Evolutionary conservation across 2,797 vertebrate genomes (phyloP), one percentile per base, ranked within the genome.

Genomic region (Acanthurus leucopareius): DNA sequence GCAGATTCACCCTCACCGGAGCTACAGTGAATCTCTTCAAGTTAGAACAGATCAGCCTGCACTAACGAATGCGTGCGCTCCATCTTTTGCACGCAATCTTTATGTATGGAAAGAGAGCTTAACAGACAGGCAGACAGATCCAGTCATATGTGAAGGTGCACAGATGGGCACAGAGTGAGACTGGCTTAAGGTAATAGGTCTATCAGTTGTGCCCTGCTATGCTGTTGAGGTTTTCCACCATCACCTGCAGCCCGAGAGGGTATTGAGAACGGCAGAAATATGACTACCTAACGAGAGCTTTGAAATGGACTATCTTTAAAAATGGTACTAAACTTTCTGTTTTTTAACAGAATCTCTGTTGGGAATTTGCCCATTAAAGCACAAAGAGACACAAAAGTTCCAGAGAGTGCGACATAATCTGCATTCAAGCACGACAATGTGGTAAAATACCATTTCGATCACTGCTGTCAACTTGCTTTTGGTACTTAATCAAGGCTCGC

Each of bases 291-390:
- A 82, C 74, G 49, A 69, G 38, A 51, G 71, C 19, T 64, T 73
- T 71, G 83, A 84, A 91, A 88, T 80, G 89, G 78, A 88, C 40
- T 68, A 47, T 67, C 42, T 86, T 61, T 69, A 79, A 80, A 80
- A 82, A 59, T 70, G 51, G 32, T 59, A 51, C 73, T 82, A 74
- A 88, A 87, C 71, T 73, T 69, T 62, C 48, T 51, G 69, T 88
- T 87, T 90, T 66, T 69, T 62, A 80, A 79, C 71, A 63, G 16
- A 77, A 25, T 78, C 75, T 45, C 65, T 67, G 63, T 42, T 86
- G 82, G 73, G 77, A 82, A 64, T 86, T 51, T 69, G 35, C 75
- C 48, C 73, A 38, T 85, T 85, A 69, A 53, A 59, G 62, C 59
- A 14, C 38, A 51, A 67, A 69, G 19, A 77, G 56, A 61, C 48